Conservation (phyloP, 2,113 vertebrate genomes). For the Xenus cinereus region DNA sequence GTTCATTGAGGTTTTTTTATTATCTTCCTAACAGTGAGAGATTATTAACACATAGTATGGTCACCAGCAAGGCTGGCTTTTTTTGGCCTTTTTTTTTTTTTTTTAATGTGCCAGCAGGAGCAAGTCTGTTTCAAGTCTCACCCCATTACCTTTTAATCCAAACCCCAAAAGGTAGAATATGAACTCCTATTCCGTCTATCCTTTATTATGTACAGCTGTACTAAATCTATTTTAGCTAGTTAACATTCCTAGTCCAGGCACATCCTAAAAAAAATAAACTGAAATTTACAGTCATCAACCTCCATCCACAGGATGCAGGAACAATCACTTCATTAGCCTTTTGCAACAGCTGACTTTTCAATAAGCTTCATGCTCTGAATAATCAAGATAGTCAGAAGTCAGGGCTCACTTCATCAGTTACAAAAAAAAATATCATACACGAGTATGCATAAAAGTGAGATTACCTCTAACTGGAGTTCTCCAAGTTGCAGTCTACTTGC, state of each 20-base stretch:
- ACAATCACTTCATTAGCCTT: constrained; percentile 11
- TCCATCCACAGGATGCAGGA: constrained; percentile 12
- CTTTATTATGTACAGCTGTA: neutral
- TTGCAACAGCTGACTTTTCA: constrained; percentile 1
- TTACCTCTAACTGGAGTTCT: neutral
- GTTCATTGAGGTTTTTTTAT: neutral
- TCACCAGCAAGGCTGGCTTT: neutral
- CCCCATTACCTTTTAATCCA: neutral
- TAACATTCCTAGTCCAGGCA: neutral
- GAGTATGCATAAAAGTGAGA: neutral
- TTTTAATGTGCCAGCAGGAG: neutral
- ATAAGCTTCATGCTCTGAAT: neutral
- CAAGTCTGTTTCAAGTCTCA: neutral
- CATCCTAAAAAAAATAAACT: neutral
- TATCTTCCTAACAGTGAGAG: neutral
- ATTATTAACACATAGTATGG: neutral
- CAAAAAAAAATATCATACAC: neutral
- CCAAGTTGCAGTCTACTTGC: neutral
- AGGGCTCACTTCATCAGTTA: neutral
- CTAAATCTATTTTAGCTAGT: neutral
- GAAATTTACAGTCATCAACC: constrained; percentile 5
- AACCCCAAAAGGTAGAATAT: neutral
- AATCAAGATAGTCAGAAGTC: neutral
- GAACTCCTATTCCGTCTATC: neutral
- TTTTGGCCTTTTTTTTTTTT: neutral